These are phyloP conservation scores for Theodoxus fluviatilis DNA, from an alignment of 2,888 invertebrate genomes.

Conservation along the genomic window DNA sequence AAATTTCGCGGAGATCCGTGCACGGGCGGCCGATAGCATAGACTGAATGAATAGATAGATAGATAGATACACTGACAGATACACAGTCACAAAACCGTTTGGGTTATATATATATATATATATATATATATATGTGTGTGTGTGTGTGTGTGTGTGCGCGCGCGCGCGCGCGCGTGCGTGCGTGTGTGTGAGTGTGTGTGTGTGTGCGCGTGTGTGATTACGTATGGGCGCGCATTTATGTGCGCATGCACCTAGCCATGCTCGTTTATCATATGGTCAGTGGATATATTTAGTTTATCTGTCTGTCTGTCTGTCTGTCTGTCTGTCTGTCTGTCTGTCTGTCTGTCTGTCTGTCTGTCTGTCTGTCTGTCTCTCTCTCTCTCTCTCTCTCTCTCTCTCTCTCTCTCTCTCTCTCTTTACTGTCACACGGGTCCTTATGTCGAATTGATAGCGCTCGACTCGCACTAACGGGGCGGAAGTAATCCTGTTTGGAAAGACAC, in stretches of 20 bases:
- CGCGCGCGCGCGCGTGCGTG: background rate
- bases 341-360: background rate
- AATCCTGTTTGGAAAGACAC: too few relatives aligned
- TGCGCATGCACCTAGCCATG: too few relatives aligned
- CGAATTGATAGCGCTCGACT: too few relatives aligned
- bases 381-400: background rate
- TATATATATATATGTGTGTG: background rate
- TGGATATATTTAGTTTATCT: too few relatives aligned
- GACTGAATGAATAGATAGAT: too few relatives aligned
- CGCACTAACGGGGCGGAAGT: too few relatives aligned
- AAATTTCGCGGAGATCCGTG: too few relatives aligned
- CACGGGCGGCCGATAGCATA: too few relatives aligned
- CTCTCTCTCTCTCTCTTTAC: background rate
- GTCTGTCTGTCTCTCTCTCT: constrained; percentile 1
- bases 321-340: background rate
- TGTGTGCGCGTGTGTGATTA: background rate
- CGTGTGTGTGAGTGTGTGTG: background rate
- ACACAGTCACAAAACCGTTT: constrained; percentile 9
- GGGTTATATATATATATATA: background rate
- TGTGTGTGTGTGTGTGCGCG: constrained; percentile 8
- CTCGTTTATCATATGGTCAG: too few relatives aligned
- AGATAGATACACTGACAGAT: background rate
- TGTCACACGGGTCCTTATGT: too few relatives aligned
- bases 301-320: background rate
- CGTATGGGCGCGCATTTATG: constrained; percentile 10